Evolutionary conservation across 1,140 invertebrate genomes (phyloP), one percentile per base, ranked within the genome.

Genomic region (Sycobia sp.): DNA sequence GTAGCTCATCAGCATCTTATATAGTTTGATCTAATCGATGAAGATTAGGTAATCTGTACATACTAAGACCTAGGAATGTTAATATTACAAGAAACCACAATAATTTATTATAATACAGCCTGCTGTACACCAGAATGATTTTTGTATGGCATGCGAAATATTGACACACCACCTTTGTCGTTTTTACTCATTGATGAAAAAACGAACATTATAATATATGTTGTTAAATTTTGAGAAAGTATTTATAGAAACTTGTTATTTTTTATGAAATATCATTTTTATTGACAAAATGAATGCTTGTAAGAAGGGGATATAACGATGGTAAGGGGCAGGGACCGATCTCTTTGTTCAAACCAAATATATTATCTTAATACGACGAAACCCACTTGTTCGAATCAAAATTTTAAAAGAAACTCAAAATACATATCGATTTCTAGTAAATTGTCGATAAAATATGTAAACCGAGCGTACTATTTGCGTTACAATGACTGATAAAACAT

Each of bases 101-200:
- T 78, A 77, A 79, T 79, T 80, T 77, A 80, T 79, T 78, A 80
- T 79, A 77, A 78, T 80, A 81, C 79, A 81, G 76, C 76, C 77
- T 79, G 76, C 78, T 80, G 76, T 81, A 80, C 75, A 78, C 73
- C 73, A 73, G 74, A 78, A 73, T 76, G 75, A 78, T 76, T 77
- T 67, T 55, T 38, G 47, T 54, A 51, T 73, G 73, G 72, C 75
- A 73, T 76, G 73, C 70, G 76, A 76, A 69, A 75, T 73, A 73
- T 67, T 68, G 71, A 41, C 34, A 62, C 53, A 56, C 67, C 68
- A 59, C 34, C 43, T 54, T 58, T 36, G 36, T 59, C 54, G 46
- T 29, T 36, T 50, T 44, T 51, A 22, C 49, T 44, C 18, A 55
- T 25, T 49, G 16, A 49, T 20, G 51, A 55, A 38, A n/a, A 62